Conservation (phyloP, 2,888 invertebrate genomes). For the Imbricaverruca yamaguchii region DNA sequence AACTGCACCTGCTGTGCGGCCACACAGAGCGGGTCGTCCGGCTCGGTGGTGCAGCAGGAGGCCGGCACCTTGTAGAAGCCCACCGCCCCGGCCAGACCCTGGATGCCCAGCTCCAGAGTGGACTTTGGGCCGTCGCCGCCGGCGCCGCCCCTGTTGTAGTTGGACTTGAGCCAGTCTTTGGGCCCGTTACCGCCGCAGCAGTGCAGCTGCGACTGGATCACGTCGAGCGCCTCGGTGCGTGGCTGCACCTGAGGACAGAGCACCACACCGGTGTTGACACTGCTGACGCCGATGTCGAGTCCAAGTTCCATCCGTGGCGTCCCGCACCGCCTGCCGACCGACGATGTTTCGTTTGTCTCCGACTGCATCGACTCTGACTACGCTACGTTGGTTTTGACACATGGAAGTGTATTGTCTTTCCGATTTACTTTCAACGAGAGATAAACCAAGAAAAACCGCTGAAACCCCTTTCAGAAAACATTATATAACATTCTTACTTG, state of each 20-base stretch:
- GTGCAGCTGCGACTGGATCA: slow-evolving; percentile 58
- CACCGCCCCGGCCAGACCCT: slow-evolving; percentile 24
- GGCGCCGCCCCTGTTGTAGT: slow-evolving; percentile 41
- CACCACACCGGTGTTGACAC: no score
- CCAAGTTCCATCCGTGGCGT: no score
- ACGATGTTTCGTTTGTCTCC: no score
- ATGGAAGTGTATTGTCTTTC: no score
- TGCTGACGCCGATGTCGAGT: no score
- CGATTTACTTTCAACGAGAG: no score
- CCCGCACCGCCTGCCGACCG: no score
- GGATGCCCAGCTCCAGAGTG: slow-evolving; percentile 42
- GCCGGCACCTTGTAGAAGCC: slow-evolving; percentile 52
- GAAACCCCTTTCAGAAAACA: no score
- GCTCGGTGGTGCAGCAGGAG: slow-evolving; percentile 52
- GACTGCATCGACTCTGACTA: no score
- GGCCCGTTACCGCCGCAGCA: slow-evolving; percentile 71
- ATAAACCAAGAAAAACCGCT: no score
- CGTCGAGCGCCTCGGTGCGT: slow-evolving; percentile 56
- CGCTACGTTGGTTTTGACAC: no score
- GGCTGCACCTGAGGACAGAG: slow-evolving; percentile 41
- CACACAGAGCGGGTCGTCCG: slow-evolving; percentile 45
- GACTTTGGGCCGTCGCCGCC: slow-evolving; percentile 38
- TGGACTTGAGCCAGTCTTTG: slow-evolving; percentile 60
- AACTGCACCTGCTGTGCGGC: slow-evolving; percentile 46
- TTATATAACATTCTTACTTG: no score